phyloP scores from a whole-genome alignment of 2,888 invertebrate species.

The Drosophila mimica region DNA sequence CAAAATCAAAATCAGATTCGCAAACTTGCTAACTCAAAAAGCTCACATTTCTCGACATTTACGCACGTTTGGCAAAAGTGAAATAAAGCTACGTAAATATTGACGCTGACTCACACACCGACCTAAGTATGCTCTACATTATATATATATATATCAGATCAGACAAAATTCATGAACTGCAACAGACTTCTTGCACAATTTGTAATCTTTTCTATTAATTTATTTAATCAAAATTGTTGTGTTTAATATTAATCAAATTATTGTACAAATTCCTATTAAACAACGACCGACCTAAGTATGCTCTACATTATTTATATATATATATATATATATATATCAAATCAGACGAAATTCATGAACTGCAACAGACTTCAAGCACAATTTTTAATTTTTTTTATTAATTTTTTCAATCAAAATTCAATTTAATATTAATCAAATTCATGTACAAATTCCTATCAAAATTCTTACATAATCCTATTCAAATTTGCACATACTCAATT shows the following conservation, averaged over 20 bases:
- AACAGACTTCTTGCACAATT: background rate
- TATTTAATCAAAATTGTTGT: background rate
- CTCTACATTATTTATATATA: no score
- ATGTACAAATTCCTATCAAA: no score
- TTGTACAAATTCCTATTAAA: background rate
- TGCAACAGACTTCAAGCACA: no score
- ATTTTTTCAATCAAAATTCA: no score
- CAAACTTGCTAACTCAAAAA: conserved; percentile 69
- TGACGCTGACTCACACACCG: conserved; percentile 13
- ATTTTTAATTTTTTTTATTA: no score
- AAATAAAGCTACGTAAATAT: conserved; percentile 18
- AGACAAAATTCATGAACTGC: background rate
- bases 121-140: conserved; percentile 29
- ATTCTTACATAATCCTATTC: no score
- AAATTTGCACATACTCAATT: no score
- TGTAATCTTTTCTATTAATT: background rate
- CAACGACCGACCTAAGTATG: conserved; percentile 23
- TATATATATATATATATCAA: no score
- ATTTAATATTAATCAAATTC: no score
- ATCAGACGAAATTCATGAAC: no score
- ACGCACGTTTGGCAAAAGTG: conserved; percentile 69
- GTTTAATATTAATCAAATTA: background rate
- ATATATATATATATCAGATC: background rate
- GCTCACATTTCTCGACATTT: conserved; percentile 66
- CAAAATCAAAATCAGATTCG: conserved; percentile 49